Base-by-base conservation (phyloP, 2,888 invertebrate genomes). In the Ephialtes manifestator region DNA sequence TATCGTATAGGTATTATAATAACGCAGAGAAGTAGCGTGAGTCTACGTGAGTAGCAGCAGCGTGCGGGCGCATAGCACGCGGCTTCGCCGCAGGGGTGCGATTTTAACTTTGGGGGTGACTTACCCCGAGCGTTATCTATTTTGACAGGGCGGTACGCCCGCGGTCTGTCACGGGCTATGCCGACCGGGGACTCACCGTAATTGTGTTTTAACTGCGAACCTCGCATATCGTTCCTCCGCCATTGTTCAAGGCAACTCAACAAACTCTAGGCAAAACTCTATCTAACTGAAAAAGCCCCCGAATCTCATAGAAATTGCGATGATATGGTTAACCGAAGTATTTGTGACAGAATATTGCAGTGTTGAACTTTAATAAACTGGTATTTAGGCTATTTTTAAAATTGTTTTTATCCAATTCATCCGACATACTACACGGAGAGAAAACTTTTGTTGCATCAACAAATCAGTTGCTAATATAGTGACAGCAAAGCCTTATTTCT, bases 81-180 rank as follows among this genome's bases (percentile, higher is more conserved):
- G 63, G 48, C 68, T 78, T 75, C 87, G 88, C 89, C 87, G 85
- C 88, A 90, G 87, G 92, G 92, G 91, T 90, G 90, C 76, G 90
- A 89, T 93, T 93, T 93, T 93, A 93, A 93, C 93, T 92, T 91
- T 88, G 90, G 90, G 90, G 90, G 92, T 91, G 92, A 93, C 92
- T 93, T 93, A 93, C 89, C 90, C 90, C 88, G 90, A 90, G 89
- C 93, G 93, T 93, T 94, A 94, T 94, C 94, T 93, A 93, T 93
- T 94, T 93, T 93, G 93, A 94, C 93, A 93, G 93, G 91, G 91
- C 90, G 93, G 91, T 91, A 90, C 92, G 92, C 89, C 90, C 90
- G 93, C 89, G 94, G 93, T 93, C 91, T 92, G 93, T 92, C 90
- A 88, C 88, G 89, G 51, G 60, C 74, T 68, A 58, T 67, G 48